Percentiles rank a stretch among this genome's conserved stretches.
Evolutionary conservation across 2,888 invertebrate species (phyloP).

Genomic region (Choristoneura rosaceana): DNA sequence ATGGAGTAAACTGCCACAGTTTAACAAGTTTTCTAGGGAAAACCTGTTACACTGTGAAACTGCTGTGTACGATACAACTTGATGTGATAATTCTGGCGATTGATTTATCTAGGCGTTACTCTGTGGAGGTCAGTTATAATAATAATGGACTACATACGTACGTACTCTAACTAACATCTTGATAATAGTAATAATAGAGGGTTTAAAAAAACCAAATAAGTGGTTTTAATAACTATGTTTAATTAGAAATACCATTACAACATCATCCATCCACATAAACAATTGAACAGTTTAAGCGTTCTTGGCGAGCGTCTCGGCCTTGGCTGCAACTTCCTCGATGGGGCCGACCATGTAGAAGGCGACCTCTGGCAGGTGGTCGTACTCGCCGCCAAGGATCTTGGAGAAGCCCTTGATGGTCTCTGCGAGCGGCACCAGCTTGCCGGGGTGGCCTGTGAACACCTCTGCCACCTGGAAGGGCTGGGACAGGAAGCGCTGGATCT

Average conservation of each 20-base stretch:
- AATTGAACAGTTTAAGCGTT: slow-evolving; percentile 79
- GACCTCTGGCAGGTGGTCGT: slow-evolving; percentile 94
- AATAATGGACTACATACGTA: too few relatives aligned
- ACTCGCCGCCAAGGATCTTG: slow-evolving; percentile 90
- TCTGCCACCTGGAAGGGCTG: slow-evolving; percentile 98
- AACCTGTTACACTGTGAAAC: too few relatives aligned
- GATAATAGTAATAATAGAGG: neutral
- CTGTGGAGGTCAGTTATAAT: too few relatives aligned
- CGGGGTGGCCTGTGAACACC: slow-evolving; percentile 96
- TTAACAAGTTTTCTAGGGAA: too few relatives aligned
- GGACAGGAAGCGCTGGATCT: slow-evolving; percentile 97
- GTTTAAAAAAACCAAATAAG: slow-evolving; percentile 1
- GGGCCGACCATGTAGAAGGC: slow-evolving; percentile 97
- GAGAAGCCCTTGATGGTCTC: slow-evolving; percentile 96
- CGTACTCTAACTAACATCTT: too few relatives aligned
- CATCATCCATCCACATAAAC: slow-evolving; percentile 56
- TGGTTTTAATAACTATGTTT: slow-evolving; percentile 58
- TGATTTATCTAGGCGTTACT: too few relatives aligned
- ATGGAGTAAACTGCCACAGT: too few relatives aligned
- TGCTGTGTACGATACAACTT: too few relatives aligned
- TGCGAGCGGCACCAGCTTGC: slow-evolving; percentile 94
- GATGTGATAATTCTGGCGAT: too few relatives aligned
- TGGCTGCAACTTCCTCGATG: slow-evolving; percentile 93
- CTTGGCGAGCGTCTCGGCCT: slow-evolving; percentile 92
- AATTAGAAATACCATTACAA: slow-evolving; percentile 63